Evolutionary conservation across 2,888 invertebrate genomes (phyloP), one percentile per base, ranked within the genome.

Genomic region (Scrobipalpa atriplicella): DNA sequence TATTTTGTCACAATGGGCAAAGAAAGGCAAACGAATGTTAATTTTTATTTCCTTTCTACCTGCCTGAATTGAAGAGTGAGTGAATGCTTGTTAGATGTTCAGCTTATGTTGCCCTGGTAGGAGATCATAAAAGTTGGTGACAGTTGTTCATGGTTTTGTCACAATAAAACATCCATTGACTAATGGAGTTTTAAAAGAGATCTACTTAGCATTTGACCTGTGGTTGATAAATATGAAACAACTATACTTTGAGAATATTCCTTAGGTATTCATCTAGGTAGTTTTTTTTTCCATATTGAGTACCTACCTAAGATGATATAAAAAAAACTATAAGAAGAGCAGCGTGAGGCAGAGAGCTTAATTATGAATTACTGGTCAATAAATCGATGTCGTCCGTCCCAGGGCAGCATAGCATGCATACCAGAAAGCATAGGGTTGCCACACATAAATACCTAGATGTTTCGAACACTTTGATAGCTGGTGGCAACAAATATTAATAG

Each of bases 281-380:
- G 39, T 39, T 39, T 39, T 39, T 5, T 29, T 29, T 29, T 29
- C 5, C 29, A 29, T 29, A 29, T 29, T 3, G n/a, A n/a, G n/a
- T 6, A 41, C 11, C 9, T 41, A 43, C 43, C 43, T 64, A 64
- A 29, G 72, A 68, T 60, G 71, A 63, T 72, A 78, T n/a, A n/a
- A n/a, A 75, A 70, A 67, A 71, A 64, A 67, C 52, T 74, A 79
- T 78, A 76, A 74, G 74, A 66, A 73, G 68, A 72, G 75, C 74
- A 82, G 75, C 74, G 81, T 83, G 80, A 83, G 86, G 87, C 77
- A 81, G 81, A 71, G 78, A 76, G 76, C 77, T 79, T 84, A 86
- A 87, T 89, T 88, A 87, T 88, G 87, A 89, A 85, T 83, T 85
- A 86, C 87, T 83, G 77, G 72, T 75, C 79, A 83, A 88, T 89